Conservation (phyloP, 2,888 invertebrate genomes). For the Chrysopilus asiliformis region DNA sequence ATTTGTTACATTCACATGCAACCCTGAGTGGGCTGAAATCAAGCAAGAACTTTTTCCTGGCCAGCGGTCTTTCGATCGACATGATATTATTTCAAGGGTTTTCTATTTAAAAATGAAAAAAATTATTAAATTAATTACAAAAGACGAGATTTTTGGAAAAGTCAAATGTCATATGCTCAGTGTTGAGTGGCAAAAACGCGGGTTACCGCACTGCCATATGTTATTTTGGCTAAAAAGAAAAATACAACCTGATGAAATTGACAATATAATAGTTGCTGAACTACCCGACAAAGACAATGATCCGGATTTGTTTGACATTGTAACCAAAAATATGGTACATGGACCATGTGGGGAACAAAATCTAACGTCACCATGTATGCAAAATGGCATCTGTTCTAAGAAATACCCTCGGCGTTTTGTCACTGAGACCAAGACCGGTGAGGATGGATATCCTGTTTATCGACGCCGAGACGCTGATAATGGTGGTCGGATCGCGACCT, state of each 20-base stretch:
- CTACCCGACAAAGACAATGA: conserved; percentile 22
- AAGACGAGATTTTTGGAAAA: conserved; percentile 18
- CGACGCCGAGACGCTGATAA: conserved; percentile 14
- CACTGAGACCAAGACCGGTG: conserved; percentile 21
- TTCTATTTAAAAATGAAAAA: conserved; percentile 19
- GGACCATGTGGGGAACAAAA: conserved; percentile 27
- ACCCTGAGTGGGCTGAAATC: conserved; percentile 7
- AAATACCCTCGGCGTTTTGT: conserved; percentile 17
- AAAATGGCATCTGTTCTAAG: conserved; percentile 23
- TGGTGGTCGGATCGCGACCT: conserved; percentile 10
- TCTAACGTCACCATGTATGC: conserved; percentile 28
- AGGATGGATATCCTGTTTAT: conserved; percentile 23
- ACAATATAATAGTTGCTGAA: conserved; percentile 15
- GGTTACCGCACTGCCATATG: conserved; percentile 17
- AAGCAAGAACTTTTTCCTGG: background rate
- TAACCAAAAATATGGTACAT: conserved; percentile 23
- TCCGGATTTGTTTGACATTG: conserved; percentile 19
- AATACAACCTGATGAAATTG: conserved; percentile 17
- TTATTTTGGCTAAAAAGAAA: conserved; percentile 13
- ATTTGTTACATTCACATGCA: conserved; percentile 8
- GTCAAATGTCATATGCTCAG: conserved; percentile 22
- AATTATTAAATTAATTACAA: conserved; percentile 15
- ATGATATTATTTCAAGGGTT: conserved; percentile 26
- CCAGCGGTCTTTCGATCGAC: conserved; percentile 18
- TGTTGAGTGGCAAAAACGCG: conserved; percentile 15